These are phyloP conservation scores for Catharus fuscescens DNA, from an alignment of 2,113 vertebrate species.

Conservation along the genomic window DNA sequence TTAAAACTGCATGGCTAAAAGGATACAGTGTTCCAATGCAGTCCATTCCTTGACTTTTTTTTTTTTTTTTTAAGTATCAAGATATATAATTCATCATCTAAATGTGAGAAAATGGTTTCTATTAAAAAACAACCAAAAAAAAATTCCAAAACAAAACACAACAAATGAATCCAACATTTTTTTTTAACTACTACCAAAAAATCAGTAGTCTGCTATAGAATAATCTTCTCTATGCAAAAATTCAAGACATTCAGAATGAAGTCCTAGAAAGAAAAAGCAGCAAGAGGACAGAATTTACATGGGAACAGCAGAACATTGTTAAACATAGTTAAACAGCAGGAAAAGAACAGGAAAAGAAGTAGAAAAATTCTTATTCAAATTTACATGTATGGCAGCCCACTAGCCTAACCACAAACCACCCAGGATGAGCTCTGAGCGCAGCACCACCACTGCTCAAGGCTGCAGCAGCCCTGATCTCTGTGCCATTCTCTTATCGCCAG, in stretches of 20 bases:
- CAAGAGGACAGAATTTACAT: background rate
- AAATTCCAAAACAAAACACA: too few relatives aligned
- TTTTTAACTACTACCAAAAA: background rate
- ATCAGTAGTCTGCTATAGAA: background rate
- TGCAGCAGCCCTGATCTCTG: background rate
- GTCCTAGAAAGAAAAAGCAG: background rate
- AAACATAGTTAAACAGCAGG: background rate
- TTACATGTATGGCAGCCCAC: background rate
- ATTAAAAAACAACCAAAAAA: background rate
- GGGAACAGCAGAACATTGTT: background rate
- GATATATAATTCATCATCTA: background rate
- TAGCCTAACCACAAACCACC: background rate
- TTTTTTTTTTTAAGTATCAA: background rate
- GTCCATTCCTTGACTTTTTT: background rate
- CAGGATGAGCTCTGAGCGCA: background rate
- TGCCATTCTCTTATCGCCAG: background rate
- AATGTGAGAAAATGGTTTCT: background rate
- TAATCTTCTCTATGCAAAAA: background rate
- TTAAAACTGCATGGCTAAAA: background rate
- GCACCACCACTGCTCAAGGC: rapidly evolving
- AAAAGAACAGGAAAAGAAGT: background rate
- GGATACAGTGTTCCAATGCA: background rate
- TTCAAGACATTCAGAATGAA: background rate
- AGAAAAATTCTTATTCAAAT: background rate
- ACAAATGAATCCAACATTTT: rapidly evolving